phyloP scores from a whole-genome alignment of 2,797 vertebrate species.

The Hippocampus kuda region DNA sequence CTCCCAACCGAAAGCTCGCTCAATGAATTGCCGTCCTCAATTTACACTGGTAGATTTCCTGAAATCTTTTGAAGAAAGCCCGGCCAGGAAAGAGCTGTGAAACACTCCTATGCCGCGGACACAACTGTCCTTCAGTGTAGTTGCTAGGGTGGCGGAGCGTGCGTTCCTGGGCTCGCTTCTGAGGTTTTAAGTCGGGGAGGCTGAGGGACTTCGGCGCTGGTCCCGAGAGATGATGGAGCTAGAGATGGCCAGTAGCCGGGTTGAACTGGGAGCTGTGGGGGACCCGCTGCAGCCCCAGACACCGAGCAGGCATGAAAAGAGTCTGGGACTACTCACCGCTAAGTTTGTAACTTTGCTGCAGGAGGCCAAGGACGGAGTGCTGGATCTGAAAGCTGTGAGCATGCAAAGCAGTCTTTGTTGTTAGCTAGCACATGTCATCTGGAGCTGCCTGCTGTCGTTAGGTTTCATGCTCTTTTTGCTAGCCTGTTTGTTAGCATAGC shows the following conservation, averaged over 20 bases:
- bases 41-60: slow-evolving; percentile 21
- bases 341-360: slow-evolving; percentile 94
- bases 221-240: slow-evolving; percentile 66
- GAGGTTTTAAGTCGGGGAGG: slow-evolving; percentile 40
- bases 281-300: slow-evolving; percentile 78
- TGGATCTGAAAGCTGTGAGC: slow-evolving; percentile 91
- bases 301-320: slow-evolving; percentile 94
- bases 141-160: slow-evolving; percentile 26
- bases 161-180: slow-evolving; percentile 45
- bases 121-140: slow-evolving; percentile 8
- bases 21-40: slow-evolving; percentile 52
- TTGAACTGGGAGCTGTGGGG: slow-evolving; percentile 70
- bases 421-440: slow-evolving; percentile 60
- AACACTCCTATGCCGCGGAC: slow-evolving; percentile 2
- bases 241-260: slow-evolving; percentile 61
- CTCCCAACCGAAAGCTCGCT: slow-evolving; percentile 42
- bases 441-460: slow-evolving; percentile 38
- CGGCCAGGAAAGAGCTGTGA: slow-evolving; percentile 2
- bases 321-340: slow-evolving; percentile 88
- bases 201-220: slow-evolving; percentile 46
- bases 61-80: slow-evolving; percentile 17
- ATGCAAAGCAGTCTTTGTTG: slow-evolving; percentile 8
- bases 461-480: slow-evolving; percentile 38
- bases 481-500: slow-evolving; percentile 51
- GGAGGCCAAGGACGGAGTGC: slow-evolving; percentile 93